Evolutionary conservation across 2,113 vertebrate species (phyloP).

Genomic region (Aythya baeri): DNA sequence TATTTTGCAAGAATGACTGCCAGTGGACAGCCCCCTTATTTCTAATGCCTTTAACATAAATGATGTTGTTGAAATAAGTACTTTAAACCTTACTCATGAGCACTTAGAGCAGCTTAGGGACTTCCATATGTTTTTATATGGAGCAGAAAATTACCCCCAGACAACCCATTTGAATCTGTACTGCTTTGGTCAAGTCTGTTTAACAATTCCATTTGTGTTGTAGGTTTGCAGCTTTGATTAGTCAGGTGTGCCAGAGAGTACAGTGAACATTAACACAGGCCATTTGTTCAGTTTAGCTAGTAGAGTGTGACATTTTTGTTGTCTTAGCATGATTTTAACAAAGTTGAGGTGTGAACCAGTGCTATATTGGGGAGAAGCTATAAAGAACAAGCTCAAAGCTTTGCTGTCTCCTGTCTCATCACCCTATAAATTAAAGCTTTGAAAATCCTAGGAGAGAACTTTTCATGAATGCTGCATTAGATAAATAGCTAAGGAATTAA

Average conservation of each 20-base stretch:
- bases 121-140: slow-evolving; percentile 14
- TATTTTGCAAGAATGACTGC: slow-evolving; percentile 77
- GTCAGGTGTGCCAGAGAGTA: slow-evolving; percentile 21
- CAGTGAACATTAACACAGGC: not conserved
- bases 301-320: not conserved
- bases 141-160: slow-evolving; percentile 22
- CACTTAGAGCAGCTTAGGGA: slow-evolving; percentile 69
- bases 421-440: not conserved
- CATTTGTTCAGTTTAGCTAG: not conserved
- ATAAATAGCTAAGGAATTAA: not conserved
- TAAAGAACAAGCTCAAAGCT: slow-evolving; percentile 7
- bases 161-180: slow-evolving; percentile 8
- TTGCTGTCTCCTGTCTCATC: slow-evolving; percentile 37
- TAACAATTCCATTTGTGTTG: slow-evolving; percentile 18
- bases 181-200: slow-evolving; percentile 37
- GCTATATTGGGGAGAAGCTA: not conserved
- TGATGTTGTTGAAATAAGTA: slow-evolving; percentile 60
- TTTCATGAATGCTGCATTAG: slow-evolving; percentile 39
- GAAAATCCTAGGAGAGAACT: slow-evolving; percentile 27
- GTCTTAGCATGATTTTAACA: not conserved
- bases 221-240: slow-evolving; percentile 40
- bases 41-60: slow-evolving; percentile 67
- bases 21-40: slow-evolving; percentile 68
- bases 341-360: not conserved
- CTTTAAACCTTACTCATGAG: slow-evolving; percentile 70